These are phyloP conservation scores for Theretra japonica DNA, from an alignment of 2,888 invertebrate genomes.

Conservation along the genomic window DNA sequence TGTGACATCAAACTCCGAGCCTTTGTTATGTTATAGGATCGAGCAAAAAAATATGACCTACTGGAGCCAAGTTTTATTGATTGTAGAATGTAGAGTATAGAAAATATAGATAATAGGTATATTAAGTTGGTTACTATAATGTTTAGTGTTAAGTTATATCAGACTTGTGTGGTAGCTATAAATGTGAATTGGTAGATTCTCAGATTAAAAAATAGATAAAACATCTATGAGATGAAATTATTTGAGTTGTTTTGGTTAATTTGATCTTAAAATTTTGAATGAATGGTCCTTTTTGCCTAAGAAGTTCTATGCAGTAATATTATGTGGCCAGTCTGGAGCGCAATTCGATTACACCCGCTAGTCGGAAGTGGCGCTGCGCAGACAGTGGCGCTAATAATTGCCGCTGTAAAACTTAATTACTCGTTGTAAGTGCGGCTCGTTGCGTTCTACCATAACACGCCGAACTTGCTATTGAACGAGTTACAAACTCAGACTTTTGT, in stretches of 20 bases:
- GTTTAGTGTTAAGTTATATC: too few relatives aligned
- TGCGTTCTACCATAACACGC: constrained; percentile 46
- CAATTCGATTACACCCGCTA: not conserved
- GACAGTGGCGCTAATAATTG: constrained; percentile 56
- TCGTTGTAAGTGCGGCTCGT: constrained; percentile 60
- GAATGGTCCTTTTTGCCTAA: too few relatives aligned
- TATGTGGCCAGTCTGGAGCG: not conserved
- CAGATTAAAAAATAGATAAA: too few relatives aligned
- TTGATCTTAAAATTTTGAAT: too few relatives aligned
- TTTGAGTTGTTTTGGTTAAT: too few relatives aligned
- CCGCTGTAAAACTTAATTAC: constrained; percentile 61
- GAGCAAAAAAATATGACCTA: not conserved
- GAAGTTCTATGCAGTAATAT: not conserved
- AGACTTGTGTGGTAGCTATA: too few relatives aligned
- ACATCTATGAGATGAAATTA: too few relatives aligned
- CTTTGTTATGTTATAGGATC: constrained; percentile 15
- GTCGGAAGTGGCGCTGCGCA: not conserved
- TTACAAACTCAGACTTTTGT: not conserved
- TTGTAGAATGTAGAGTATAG: too few relatives aligned
- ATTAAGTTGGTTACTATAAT: too few relatives aligned
- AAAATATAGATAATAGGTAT: too few relatives aligned
- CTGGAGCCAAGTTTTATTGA: not conserved
- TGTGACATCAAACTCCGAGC: constrained; percentile 31
- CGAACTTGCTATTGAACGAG: constrained; percentile 21
- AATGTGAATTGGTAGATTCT: too few relatives aligned